These are phyloP conservation scores for Proterorhinus semilunaris DNA, from an alignment of 2,113 vertebrate genomes.

Conservation along the genomic window DNA sequence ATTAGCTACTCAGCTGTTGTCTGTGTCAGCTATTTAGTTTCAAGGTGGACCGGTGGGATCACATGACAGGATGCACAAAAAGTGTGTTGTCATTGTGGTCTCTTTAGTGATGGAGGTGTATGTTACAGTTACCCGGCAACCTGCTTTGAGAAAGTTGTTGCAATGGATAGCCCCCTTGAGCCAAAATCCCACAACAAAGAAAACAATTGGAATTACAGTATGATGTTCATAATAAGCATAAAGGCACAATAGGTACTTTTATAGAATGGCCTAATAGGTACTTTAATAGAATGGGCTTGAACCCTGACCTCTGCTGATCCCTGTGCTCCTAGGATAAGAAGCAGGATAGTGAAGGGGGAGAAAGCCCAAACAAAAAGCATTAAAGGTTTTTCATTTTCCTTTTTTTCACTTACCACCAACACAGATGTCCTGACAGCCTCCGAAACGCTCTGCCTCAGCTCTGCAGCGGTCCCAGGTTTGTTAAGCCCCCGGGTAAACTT, in stretches of 20 bases:
- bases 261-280: background rate
- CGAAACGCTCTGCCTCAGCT: constrained; percentile 92
- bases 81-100: constrained; percentile 8
- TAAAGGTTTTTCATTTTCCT: background rate
- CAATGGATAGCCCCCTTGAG: constrained; percentile 17
- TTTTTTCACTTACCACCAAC: constrained; percentile 79
- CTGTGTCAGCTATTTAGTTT: constrained; percentile 37
- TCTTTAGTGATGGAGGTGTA: constrained; percentile 30
- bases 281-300: background rate
- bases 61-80: constrained; percentile 35
- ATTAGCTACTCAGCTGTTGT: constrained; percentile 26
- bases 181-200: background rate
- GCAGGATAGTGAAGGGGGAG: no score
- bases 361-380: background rate
- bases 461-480: constrained; percentile 92
- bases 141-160: constrained; percentile 52
- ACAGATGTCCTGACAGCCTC: constrained; percentile 91
- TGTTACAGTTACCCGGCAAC: constrained; percentile 67
- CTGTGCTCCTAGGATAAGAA: background rate
- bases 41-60: constrained; percentile 37
- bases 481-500: constrained; percentile 90
- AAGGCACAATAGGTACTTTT: background rate
- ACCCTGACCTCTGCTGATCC: background rate
- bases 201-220: background rate
- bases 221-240: background rate